Evolutionary conservation across 2,797 vertebrate species (phyloP).

Genomic region (Channa striata): DNA sequence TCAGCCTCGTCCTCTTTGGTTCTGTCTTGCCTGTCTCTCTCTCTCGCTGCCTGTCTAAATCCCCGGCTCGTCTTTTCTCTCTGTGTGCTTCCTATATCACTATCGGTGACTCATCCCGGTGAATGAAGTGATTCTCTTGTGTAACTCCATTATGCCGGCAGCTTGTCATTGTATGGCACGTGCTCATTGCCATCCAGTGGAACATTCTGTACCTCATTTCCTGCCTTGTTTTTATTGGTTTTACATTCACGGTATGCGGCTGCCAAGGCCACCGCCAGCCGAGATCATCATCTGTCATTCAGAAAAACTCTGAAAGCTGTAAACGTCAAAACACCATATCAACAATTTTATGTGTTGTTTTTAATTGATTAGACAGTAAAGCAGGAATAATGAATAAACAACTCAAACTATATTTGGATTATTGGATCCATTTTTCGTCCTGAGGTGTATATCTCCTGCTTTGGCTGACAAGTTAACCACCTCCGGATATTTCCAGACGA

Average conservation of each 20-base stretch:
- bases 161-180: slow-evolving; percentile 36
- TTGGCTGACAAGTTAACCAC: slow-evolving; percentile 2
- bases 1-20: slow-evolving; percentile 5
- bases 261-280: slow-evolving; percentile 20
- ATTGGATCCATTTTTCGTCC: slow-evolving; percentile 20
- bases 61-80: not conserved
- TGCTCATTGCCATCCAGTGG: slow-evolving; percentile 21
- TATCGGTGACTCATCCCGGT: slow-evolving; percentile 40
- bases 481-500: slow-evolving; percentile 14
- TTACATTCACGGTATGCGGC: slow-evolving; percentile 19
- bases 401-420: too few species aligned
- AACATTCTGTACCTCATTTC: slow-evolving; percentile 9
- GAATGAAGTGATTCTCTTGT: slow-evolving; percentile 36
- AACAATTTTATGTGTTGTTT: not conserved
- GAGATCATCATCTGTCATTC: slow-evolving; percentile 17
- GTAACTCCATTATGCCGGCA: slow-evolving; percentile 44
- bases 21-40: not conserved
- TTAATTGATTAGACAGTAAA: not conserved
- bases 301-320: not conserved
- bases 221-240: slow-evolving; percentile 34
- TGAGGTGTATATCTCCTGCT: slow-evolving; percentile 22
- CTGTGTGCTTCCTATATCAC: not conserved
- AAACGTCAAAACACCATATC: not conserved
- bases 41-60: not conserved
- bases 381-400: too few species aligned